Percentiles rank a stretch among this genome's conserved stretches.
Conservation (phyloP, 2,888 invertebrate genomes). For the Mayetiola destructor region DNA sequence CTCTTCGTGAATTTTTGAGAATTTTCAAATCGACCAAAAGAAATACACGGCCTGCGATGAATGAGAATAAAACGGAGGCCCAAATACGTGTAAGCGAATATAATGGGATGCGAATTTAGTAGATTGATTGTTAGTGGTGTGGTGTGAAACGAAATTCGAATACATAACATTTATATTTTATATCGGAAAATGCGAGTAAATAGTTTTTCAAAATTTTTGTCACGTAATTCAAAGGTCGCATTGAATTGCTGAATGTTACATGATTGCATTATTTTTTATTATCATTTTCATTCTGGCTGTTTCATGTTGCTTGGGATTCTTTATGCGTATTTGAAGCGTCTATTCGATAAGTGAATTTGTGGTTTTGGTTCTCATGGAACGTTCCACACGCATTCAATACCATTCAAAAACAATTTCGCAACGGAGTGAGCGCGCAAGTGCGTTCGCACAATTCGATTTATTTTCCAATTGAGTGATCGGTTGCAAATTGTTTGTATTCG, state of each 20-base stretch:
- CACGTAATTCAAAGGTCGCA: constrained; percentile 14
- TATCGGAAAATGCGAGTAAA: too few species aligned
- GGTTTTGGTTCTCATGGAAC: neutral
- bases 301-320: too few species aligned
- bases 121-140: constrained; percentile 8
- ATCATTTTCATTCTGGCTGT: neutral
- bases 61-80: neutral
- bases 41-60: too few species aligned
- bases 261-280: constrained; percentile 10
- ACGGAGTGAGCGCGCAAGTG: neutral
- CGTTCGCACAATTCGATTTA: too few species aligned
- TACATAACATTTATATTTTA: too few species aligned
- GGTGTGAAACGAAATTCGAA: neutral
- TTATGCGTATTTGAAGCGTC: neutral
- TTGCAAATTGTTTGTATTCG: neutral
- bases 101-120: constrained; percentile 13
- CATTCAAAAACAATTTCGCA: neutral
- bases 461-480: neutral
- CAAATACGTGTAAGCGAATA: constrained; percentile 1
- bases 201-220: constrained; percentile 13
- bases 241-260: constrained; percentile 14
- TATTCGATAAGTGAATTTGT: neutral
- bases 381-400: too few species aligned
- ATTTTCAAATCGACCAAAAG: too few species aligned
- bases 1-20: too few species aligned